Evolutionary conservation across 2,797 vertebrate genomes (phyloP), one percentile per base, ranked within the genome.

Genomic region (Brachyrhaphis roseni): DNA sequence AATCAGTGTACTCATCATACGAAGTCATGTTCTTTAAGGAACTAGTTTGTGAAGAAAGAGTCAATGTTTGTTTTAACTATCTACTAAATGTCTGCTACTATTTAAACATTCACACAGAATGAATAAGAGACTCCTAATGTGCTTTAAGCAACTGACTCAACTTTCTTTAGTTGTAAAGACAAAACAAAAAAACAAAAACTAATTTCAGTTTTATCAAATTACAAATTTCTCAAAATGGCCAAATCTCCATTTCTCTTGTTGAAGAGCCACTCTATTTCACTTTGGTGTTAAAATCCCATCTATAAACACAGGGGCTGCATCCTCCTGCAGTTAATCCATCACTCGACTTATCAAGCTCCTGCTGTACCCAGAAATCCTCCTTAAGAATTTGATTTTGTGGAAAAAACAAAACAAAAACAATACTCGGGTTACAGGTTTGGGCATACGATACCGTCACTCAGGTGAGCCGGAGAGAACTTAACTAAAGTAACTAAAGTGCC

Each of bases 351-450:
- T 76, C 82, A 55, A 51, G 81, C 90, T 94, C 81, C 82, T 86
- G 90, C 90, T 95, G 93, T 89, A 94, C 92, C 93, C 92, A 90
- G 77, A 90, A 75, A 76, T 81, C 82, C 66, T 82, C 45, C 8
- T n/a, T 5, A 83, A 46, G 18, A 76, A 75, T 82, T 75, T 78
- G 18, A 80, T 55, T 75, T 34, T 73, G 20, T 10, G 59, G 51
- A 2, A 77, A 26, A 23, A 51, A 20, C 36, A 46, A 49, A 5
- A 8, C 43, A 74, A 43, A 13, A 41, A 46, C 74, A 75, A 64
- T 53, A 71, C 85, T 78, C 78, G 71, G 82, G 78, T 88, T 81
- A 82, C 72, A 82, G 20, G 41, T 75, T 41, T 57, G 31, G 75
- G 84, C 74, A 70, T 72, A 78, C 72, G 78, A n/a, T 79, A 78